A percentile compares a stretch with the other conserved stretches of the same genome.
Evolutionary conservation across 2,797 vertebrate species (phyloP).

Genomic region (Enteromius paludinosus): DNA sequence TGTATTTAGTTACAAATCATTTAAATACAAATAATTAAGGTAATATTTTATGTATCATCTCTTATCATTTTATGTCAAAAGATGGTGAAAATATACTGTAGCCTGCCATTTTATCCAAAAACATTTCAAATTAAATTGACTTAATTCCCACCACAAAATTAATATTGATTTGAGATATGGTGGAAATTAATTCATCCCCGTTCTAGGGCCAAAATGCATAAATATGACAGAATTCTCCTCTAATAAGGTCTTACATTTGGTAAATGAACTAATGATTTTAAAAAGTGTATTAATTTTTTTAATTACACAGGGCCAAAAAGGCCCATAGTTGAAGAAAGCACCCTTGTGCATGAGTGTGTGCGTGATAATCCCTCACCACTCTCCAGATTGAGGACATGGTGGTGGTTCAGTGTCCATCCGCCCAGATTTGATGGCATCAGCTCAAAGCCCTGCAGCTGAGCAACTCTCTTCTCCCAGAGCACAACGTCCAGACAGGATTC

Average conservation of each 20-base stretch:
- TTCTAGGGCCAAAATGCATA: not conserved
- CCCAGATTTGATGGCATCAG: slow-evolving; percentile 88
- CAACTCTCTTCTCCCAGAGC: slow-evolving; percentile 86
- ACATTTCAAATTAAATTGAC: not conserved
- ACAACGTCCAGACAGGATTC: slow-evolving; percentile 85
- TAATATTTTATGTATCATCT: not conserved
- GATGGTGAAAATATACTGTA: not conserved
- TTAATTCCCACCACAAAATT: not conserved
- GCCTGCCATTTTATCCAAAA: not conserved
- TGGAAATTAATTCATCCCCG: not conserved
- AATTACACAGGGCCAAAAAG: not conserved
- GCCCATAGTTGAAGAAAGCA: not conserved
- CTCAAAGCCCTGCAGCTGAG: slow-evolving; percentile 86
- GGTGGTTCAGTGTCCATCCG: slow-evolving; percentile 89
- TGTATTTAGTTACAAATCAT: slow-evolving; percentile 2
- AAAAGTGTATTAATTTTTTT: not conserved
- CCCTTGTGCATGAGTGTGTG: slow-evolving; percentile 3
- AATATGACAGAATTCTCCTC: not conserved
- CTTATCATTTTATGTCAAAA: not conserved
- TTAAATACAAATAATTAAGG: not conserved
- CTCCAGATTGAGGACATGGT: slow-evolving; percentile 87
- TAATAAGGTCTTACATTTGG: not conserved
- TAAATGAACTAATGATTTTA: not conserved
- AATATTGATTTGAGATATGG: not conserved
- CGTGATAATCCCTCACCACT: slow-evolving; percentile 70